Evolutionary conservation across 2,888 invertebrate genomes (phyloP), one percentile per base, ranked within the genome.

Genomic region (Druceiella hillmani): DNA sequence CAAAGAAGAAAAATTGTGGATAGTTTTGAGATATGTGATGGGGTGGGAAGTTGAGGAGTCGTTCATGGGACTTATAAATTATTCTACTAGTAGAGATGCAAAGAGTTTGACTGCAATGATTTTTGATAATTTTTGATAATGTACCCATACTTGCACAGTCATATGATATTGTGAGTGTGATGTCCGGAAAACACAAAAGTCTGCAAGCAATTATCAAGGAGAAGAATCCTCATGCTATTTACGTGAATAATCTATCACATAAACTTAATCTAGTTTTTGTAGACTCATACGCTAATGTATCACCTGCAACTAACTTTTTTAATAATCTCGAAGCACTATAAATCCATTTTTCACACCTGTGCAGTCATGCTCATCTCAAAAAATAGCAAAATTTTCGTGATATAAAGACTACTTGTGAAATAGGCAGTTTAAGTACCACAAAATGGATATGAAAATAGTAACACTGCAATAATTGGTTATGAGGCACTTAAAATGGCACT

Each of bases 101-200:
- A n/a, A n/a, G n/a, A n/a, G n/a, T 29, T 11, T 29, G 29, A 15
- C 29, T 29, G 13, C 4, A 9, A 29, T 29, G 4, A 29, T 29
- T 29, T 29, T 29, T 6, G 10, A 29, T 29, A 14, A 14, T 29
- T 9, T 29, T 6, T n/a, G 12, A 29, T 29, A 29, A 29, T 29
- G 29, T 29, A 13, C 29, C 5, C 29, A 47, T 45, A 10, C 14
- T 47, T 20, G 41, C 33, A 17, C 46, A 48, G 33, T 45, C 45
- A 16, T 48, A 45, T 36, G 46, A 48, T 31, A 41, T 44, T 14
- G 46, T 41, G 5, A 47, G 43, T 31, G 45, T 47, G 6, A 48
- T 48, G 40, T 37, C 40, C 12, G 44, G 36, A 12, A 40, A 40
- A 34, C 14, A 31, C 24, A 17, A 25, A 27, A 44, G 44, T 17